These are phyloP conservation scores for Semicossyphus pulcher DNA, from an alignment of 2,113 vertebrate species.

Conservation along the genomic window DNA sequence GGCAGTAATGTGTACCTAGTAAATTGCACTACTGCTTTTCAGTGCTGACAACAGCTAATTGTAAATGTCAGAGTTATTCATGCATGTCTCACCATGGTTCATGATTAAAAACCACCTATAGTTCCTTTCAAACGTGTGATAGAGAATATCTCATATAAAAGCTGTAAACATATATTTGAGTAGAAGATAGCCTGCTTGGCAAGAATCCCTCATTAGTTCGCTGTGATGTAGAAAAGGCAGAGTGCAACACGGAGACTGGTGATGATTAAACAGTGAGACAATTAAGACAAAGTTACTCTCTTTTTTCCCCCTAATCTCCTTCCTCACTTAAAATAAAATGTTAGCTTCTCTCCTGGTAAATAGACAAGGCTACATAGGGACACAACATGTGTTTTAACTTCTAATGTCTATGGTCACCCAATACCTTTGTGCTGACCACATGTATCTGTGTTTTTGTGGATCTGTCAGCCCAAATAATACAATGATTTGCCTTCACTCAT, in stretches of 20 bases:
- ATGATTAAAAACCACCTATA: constrained; percentile 74
- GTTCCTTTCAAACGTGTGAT: constrained; percentile 59
- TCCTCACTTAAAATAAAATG: neutral
- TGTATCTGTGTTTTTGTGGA: constrained; percentile 6
- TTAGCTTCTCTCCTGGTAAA: neutral
- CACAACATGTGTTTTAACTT: neutral
- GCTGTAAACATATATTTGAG: constrained; percentile 58
- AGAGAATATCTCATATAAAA: constrained; percentile 28
- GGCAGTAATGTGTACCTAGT: constrained; percentile 75
- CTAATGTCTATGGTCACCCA: neutral
- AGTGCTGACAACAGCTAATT: constrained; percentile 81
- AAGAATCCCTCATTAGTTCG: constrained; percentile 35
- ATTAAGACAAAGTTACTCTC: constrained; percentile 10
- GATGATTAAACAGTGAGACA: constrained; percentile 5
- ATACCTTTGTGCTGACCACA: constrained; percentile 23
- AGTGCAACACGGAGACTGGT: neutral
- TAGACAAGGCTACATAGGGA: no score
- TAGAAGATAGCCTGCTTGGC: neutral
- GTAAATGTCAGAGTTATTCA: constrained; percentile 78
- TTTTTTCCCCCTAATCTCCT: constrained; percentile 11
- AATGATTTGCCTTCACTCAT: constrained; percentile 75
- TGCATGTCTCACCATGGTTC: constrained; percentile 37
- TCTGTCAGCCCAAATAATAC: constrained; percentile 54
- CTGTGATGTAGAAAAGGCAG: constrained; percentile 18
- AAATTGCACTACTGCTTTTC: constrained; percentile 77